phyloP scores from a whole-genome alignment of 1,140 invertebrate genomes.

The Trichoplusia ni region DNA sequence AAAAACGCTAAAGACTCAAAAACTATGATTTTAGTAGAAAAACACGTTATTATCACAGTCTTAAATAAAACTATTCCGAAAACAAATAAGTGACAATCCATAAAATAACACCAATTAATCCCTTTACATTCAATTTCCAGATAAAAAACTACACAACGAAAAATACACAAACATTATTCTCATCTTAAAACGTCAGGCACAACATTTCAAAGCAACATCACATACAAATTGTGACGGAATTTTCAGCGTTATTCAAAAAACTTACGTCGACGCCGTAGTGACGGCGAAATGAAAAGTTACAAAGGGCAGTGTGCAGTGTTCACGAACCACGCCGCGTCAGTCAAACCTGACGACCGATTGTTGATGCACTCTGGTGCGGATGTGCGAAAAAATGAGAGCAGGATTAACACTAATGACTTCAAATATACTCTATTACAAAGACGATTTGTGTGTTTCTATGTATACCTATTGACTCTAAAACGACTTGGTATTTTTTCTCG shows the following conservation, averaged over 20 bases:
- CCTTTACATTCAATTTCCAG: too few species aligned
- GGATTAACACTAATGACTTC: not conserved
- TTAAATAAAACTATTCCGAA: too few species aligned
- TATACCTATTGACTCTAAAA: too few species aligned
- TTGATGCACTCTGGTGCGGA: not conserved
- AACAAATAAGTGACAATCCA: too few species aligned
- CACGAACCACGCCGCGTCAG: slow-evolving; percentile 16
- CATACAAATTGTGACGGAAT: slow-evolving; percentile 21
- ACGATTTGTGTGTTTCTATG: too few species aligned
- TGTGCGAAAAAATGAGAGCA: not conserved
- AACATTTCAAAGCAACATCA: slow-evolving; percentile 17
- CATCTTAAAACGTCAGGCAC: slow-evolving; percentile 7
- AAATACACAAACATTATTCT: slow-evolving; percentile 5
- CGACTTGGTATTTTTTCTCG: too few species aligned
- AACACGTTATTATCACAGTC: too few species aligned
- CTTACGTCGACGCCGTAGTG: slow-evolving; percentile 2
- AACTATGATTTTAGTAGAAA: too few species aligned
- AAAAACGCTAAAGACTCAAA: too few species aligned
- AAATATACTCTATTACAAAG: too few species aligned
- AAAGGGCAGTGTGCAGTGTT: slow-evolving; percentile 23
- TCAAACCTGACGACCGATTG: slow-evolving; percentile 36
- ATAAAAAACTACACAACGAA: not conserved
- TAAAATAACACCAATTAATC: not conserved
- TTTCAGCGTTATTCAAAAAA: slow-evolving; percentile 18
- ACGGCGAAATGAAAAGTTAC: slow-evolving; percentile 29